Base-by-base conservation (phyloP, 2,797 vertebrate genomes). In the Sebastes reedi region DNA sequence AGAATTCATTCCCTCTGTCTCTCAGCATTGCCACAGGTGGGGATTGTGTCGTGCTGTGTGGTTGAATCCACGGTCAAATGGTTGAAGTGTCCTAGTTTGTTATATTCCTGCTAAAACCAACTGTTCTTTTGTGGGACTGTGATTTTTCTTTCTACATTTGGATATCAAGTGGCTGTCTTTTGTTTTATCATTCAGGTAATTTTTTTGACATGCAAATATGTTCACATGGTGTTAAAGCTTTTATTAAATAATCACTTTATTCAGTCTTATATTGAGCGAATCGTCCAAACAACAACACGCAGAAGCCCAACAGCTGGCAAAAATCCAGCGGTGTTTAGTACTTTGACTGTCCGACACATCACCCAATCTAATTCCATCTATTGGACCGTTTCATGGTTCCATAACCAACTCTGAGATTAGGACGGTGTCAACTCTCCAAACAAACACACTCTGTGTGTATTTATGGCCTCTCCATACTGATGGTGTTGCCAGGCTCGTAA, bases 371-470 rank as follows among this genome's bases (percentile, higher is more conserved):
- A 78, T 86, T 81, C 71, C 30, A 77, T 83, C 72, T 85, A 67
- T 74, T 50, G 59, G 55, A 75, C 64, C 12, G 22, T 82, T 89
- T 89, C 87, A 67, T 91, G 87, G 52, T 58, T 83, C 29, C 30
- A 55, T 65, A 80, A 58, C 81, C 82, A 88, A 77, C 58, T 85
- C 55, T 70, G 74, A 83, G 91, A 91, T 92, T 90, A 92, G 62
- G 62, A 72, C 3, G 16, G 55, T 88, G 77, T 86, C 76, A 20
- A n/a, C 52, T 65, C 64, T 62, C 67, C 34, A 62, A 82, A 59
- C 79, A 83, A 82, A 87, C 76, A 82, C 75, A 80, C 64, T 8
- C 58, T 59, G 64, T 85, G 75, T 76, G 69, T 86, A 74, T 85
- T 81, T 84, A 56, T 75, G 64, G 68, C 60, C 32, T 64, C 27